A percentile compares a stretch with the other conserved stretches of the same genome.
phyloP scores from a whole-genome alignment of 1,140 invertebrate species.

The Zaprionus africanus region DNA sequence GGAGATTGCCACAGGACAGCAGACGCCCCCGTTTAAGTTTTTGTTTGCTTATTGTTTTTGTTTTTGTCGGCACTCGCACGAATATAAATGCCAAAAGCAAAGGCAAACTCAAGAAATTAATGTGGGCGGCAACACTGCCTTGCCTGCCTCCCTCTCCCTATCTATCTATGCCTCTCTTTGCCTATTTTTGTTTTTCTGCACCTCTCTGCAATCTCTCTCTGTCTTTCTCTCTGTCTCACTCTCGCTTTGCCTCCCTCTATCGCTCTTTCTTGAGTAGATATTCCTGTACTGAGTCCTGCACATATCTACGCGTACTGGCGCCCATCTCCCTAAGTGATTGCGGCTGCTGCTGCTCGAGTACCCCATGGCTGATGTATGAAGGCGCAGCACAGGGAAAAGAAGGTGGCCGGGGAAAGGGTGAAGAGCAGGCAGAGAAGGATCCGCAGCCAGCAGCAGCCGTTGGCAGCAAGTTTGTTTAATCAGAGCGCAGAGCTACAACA shows the following conservation, averaged over 20 bases:
- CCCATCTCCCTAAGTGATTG: constrained; percentile 34
- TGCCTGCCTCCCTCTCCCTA: not conserved
- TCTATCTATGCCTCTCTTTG: too few relatives aligned
- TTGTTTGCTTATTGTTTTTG: constrained; percentile 32
- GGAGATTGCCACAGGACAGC: constrained; percentile 35
- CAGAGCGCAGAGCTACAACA: constrained; percentile 40
- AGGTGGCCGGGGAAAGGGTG: not conserved
- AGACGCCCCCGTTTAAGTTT: constrained; percentile 50
- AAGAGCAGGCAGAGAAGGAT: not conserved
- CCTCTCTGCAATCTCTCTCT: too few relatives aligned
- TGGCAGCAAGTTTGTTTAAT: constrained; percentile 38
- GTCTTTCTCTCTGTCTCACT: too few relatives aligned
- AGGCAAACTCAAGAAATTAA: constrained; percentile 56
- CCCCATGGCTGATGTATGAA: constrained; percentile 21
- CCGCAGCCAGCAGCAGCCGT: not conserved
- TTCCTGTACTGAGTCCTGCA: constrained; percentile 14
- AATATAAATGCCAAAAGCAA: constrained; percentile 65
- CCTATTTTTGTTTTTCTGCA: not conserved
- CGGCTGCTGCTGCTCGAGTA: constrained; percentile 11
- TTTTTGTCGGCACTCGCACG: constrained; percentile 13
- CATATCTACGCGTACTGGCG: constrained; percentile 18
- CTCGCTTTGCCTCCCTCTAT: not conserved
- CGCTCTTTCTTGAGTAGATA: not conserved
- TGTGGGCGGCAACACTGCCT: constrained; percentile 27
- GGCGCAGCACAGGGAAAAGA: not conserved